Evolutionary conservation across 2,797 vertebrate genomes (phyloP).

Genomic region (Pangasius larnaudii): DNA sequence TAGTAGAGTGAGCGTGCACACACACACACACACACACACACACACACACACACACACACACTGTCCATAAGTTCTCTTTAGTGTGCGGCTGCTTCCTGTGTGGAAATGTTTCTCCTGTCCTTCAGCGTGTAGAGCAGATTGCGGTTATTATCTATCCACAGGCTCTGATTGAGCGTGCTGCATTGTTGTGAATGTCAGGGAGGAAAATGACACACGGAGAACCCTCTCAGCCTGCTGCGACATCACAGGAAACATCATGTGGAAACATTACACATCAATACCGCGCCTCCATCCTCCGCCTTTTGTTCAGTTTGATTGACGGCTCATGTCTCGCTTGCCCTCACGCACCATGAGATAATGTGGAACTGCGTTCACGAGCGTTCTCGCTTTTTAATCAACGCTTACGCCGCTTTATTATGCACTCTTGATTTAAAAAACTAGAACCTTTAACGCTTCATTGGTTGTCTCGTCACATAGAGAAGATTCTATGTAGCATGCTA

Average conservation of each 20-base stretch:
- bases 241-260: constrained; percentile 21
- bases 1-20: not conserved
- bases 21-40: constrained; percentile 18
- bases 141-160: constrained; percentile 51
- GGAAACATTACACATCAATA: constrained; percentile 32
- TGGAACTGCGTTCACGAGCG: not conserved
- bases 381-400: not conserved
- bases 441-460: not conserved
- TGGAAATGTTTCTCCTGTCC: constrained; percentile 33
- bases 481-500: not conserved
- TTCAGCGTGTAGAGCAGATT: constrained; percentile 24
- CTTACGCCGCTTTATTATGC: not conserved
- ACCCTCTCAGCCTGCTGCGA: constrained; percentile 32
- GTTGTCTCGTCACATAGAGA: too few species aligned
- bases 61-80: not conserved
- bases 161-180: constrained; percentile 52
- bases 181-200: constrained; percentile 35
- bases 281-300: not conserved
- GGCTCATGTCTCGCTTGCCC: constrained; percentile 1
- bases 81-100: constrained; percentile 1
- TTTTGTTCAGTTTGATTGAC: constrained; percentile 23
- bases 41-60: constrained; percentile 6
- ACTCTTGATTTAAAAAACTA: not conserved
- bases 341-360: constrained; percentile 8
- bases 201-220: constrained; percentile 42